phyloP scores from a whole-genome alignment of 1,140 invertebrate species.

The Cotesia chilonis region DNA sequence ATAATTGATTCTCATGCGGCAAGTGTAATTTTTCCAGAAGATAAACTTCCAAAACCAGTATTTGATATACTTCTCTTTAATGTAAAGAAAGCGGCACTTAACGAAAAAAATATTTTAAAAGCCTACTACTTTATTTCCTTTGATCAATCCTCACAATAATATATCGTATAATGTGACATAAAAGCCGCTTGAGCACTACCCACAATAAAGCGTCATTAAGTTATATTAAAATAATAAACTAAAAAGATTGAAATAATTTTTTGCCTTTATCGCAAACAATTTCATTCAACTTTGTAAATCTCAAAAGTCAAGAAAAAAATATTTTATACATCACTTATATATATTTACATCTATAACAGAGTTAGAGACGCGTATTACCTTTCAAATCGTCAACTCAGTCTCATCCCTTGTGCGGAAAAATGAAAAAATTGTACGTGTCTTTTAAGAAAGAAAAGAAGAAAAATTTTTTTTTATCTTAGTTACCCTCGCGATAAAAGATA shows the following conservation, averaged over 20 bases:
- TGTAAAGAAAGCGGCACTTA: neutral
- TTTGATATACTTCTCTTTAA: too few relatives aligned
- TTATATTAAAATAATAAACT: too few relatives aligned
- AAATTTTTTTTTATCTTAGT: too few relatives aligned
- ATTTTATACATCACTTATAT: slow-evolving; percentile 11
- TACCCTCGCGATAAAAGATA: too few relatives aligned
- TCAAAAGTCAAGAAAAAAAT: slow-evolving; percentile 17
- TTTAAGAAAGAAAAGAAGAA: neutral
- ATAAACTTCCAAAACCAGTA: too few relatives aligned
- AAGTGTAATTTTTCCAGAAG: too few relatives aligned
- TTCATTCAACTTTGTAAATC: neutral
- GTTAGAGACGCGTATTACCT: slow-evolving; percentile 25
- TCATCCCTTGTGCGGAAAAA: slow-evolving; percentile 14
- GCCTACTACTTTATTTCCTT: slow-evolving; percentile 11
- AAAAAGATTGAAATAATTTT: neutral
- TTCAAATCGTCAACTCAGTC: neutral
- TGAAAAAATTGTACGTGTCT: slow-evolving; percentile 9
- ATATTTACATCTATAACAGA: slow-evolving; percentile 12
- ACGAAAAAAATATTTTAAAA: neutral
- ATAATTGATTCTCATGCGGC: too few relatives aligned
- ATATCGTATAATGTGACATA: neutral
- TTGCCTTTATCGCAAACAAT: neutral
- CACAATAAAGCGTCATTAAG: too few relatives aligned
- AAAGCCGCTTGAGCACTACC: too few relatives aligned
- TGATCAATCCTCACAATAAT: slow-evolving; percentile 6